phyloP scores from a whole-genome alignment of 2,113 vertebrate species.

The Axis porcinus region DNA sequence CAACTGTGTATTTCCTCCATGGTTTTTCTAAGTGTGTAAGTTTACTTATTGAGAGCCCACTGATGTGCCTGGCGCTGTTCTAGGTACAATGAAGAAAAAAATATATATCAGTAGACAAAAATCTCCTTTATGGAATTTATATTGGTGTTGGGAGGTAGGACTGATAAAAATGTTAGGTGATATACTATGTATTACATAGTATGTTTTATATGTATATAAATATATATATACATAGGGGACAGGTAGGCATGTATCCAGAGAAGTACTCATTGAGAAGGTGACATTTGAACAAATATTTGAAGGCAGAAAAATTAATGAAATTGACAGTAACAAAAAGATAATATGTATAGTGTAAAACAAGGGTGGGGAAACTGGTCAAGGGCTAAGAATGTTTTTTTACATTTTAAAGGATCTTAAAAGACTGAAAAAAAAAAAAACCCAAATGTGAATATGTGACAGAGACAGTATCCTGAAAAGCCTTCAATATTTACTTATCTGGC shows the following conservation, averaged over 20 bases:
- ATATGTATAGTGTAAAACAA: background rate
- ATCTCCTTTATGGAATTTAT: background rate
- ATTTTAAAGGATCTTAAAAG: constrained; percentile 34
- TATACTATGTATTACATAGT: background rate
- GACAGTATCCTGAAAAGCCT: background rate
- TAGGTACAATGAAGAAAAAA: background rate
- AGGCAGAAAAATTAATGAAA: constrained; percentile 14
- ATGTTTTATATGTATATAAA: background rate
- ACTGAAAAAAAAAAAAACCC: background rate
- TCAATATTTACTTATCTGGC: background rate
- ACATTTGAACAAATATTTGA: constrained; percentile 17
- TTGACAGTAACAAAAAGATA: constrained; percentile 15
- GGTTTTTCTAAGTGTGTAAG: constrained; percentile 7
- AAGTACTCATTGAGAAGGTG: background rate
- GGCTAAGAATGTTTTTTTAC: background rate
- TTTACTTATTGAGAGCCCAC: background rate
- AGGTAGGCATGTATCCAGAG: background rate
- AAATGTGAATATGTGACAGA: background rate
- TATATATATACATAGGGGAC: background rate
- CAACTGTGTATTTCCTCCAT: background rate
- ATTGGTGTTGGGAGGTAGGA: background rate
- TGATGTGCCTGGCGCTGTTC: background rate
- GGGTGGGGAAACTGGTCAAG: background rate
- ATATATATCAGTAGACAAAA: background rate
- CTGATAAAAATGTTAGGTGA: background rate